Percentiles rank a stretch among this genome's conserved stretches.
These are phyloP conservation scores for Phrynocephalus vlangalii DNA, from an alignment of 2,797 vertebrate species.

Conservation along the genomic window DNA sequence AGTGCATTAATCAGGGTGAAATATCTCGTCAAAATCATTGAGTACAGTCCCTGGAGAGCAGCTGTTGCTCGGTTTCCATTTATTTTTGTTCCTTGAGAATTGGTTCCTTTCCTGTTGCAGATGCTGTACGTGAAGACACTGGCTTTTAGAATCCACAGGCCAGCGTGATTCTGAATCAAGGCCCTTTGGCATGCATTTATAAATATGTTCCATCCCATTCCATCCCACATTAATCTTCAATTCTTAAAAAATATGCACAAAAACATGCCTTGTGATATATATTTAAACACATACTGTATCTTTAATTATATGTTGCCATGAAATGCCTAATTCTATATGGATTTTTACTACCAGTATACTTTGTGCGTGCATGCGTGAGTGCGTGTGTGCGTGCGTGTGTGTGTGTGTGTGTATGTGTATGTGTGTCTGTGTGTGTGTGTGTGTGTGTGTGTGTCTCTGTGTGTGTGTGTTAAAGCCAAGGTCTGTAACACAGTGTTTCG, in stretches of 20 bases:
- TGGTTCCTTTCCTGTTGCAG: not conserved
- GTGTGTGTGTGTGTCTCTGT: too few relatives aligned
- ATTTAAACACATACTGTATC: not conserved
- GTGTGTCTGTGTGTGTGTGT: too few relatives aligned
- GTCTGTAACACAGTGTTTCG: not conserved
- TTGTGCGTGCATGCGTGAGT: too few relatives aligned
- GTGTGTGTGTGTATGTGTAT: too few relatives aligned
- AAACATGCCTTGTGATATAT: not conserved
- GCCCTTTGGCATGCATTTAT: not conserved
- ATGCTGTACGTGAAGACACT: not conserved
- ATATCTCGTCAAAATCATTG: constrained; percentile 61
- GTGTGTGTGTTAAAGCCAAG: not conserved
- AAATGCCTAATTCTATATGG: too few relatives aligned
- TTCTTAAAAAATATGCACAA: not conserved
- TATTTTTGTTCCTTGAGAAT: not conserved
- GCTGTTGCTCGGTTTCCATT: constrained; percentile 3
- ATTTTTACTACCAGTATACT: too few relatives aligned
- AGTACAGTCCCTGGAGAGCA: constrained; percentile 5
- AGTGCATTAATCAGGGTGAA: constrained; percentile 77
- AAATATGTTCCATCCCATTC: not conserved
- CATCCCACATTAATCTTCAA: not conserved
- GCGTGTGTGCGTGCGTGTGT: too few relatives aligned
- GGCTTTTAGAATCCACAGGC: not conserved
- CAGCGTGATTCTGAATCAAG: not conserved
- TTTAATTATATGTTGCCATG: not conserved